phyloP scores from a whole-genome alignment of 2,888 invertebrate genomes.

The Monoplex corrugatus region DNA sequence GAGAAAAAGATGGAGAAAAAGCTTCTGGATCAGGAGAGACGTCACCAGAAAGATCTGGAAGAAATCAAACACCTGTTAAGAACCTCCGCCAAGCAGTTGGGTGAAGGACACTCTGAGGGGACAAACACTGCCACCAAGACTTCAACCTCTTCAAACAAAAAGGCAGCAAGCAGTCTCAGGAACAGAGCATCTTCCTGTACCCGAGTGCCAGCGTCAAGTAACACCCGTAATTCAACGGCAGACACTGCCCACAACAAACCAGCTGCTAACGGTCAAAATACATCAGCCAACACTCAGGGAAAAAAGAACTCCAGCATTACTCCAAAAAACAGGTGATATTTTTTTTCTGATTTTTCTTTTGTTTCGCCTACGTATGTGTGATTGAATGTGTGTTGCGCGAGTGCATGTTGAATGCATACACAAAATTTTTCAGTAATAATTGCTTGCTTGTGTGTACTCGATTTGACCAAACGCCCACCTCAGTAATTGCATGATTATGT shows the following conservation, averaged over 20 bases:
- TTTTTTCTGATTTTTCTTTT: background rate
- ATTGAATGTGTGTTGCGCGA: background rate
- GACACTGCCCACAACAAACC: background rate
- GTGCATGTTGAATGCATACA: too few relatives aligned
- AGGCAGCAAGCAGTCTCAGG: background rate
- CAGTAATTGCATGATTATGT: too few relatives aligned
- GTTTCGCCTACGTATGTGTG: background rate
- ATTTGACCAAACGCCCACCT: too few relatives aligned
- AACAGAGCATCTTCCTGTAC: background rate
- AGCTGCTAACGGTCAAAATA: background rate
- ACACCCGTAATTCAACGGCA: background rate
- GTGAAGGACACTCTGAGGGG: background rate
- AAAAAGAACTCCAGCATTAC: background rate
- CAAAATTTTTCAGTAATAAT: too few relatives aligned
- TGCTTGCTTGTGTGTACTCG: too few relatives aligned
- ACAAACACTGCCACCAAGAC: background rate
- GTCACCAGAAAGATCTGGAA: constrained; percentile 7
- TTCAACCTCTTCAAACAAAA: background rate
- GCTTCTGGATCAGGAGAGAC: background rate
- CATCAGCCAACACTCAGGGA: background rate
- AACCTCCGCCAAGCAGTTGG: background rate
- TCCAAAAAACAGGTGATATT: background rate
- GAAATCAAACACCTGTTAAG: background rate
- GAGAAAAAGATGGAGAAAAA: constrained; percentile 29
- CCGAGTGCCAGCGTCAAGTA: background rate